Conservation (phyloP, 2,797 vertebrate species). For the Pteronotus mesoamericanus region DNA sequence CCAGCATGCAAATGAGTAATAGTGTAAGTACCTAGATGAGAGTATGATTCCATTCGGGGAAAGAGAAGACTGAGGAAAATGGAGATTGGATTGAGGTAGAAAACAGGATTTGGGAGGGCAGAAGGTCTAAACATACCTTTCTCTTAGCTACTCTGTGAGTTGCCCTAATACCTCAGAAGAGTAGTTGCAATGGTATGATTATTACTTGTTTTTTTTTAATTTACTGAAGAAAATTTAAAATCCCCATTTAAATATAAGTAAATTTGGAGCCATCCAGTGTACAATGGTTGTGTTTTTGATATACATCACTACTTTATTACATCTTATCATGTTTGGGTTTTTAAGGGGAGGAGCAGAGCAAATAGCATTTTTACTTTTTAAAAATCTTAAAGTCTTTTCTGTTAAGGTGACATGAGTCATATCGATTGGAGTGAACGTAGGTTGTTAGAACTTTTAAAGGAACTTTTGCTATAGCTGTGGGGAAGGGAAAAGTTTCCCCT, state of each 20-base stretch:
- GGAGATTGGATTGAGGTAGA: background rate
- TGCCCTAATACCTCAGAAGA: background rate
- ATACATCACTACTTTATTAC: background rate
- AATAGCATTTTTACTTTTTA: slow-evolving; percentile 7
- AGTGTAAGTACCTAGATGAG: background rate
- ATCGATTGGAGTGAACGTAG: background rate
- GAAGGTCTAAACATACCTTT: background rate
- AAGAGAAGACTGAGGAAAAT: background rate
- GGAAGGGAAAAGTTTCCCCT: background rate
- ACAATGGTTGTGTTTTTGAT: background rate
- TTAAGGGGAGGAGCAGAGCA: background rate
- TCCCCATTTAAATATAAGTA: background rate
- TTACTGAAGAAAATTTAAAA: background rate
- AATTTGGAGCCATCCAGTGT: background rate
- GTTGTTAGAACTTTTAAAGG: background rate
- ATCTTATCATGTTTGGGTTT: background rate
- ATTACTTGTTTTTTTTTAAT: background rate
- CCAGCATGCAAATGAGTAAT: background rate
- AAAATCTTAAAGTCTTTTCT: background rate
- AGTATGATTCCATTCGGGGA: background rate
- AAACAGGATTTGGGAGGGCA: background rate
- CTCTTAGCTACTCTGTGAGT: background rate
- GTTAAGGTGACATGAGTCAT: background rate
- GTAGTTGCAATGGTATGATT: background rate
- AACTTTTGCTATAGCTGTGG: background rate